Evolutionary conservation across 2,113 vertebrate species (phyloP).

Genomic region (Pedionomus torquatus): DNA sequence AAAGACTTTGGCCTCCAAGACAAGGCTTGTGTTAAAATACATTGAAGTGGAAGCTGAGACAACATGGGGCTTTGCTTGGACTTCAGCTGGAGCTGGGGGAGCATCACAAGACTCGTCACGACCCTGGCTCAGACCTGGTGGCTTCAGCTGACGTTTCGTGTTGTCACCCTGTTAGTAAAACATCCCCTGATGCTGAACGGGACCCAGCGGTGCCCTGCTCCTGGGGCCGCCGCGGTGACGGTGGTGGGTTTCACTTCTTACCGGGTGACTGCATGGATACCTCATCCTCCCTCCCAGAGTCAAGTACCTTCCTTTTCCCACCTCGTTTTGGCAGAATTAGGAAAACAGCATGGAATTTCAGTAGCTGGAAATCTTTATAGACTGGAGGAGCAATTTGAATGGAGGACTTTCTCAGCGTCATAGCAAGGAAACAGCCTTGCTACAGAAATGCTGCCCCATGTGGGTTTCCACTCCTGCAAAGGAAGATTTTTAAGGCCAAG

Average conservation of each 20-base stretch:
- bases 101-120: accelerated
- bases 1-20: background rate
- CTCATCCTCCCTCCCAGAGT: background rate
- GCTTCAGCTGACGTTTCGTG: background rate
- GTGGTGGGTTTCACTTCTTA: background rate
- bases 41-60: background rate
- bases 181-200: accelerated
- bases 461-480: background rate
- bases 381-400: background rate
- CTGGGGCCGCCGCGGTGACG: accelerated
- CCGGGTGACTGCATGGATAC: background rate
- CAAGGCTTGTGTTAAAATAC: background rate
- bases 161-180: accelerated
- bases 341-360: background rate
- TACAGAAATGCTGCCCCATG: background rate
- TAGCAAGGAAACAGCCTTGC: background rate
- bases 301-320: background rate
- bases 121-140: background rate
- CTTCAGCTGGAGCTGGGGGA: background rate
- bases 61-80: background rate
- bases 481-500: background rate
- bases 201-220: background rate
- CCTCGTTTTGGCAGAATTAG: background rate
- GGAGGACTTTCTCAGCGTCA: background rate
- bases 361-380: background rate